Evolutionary conservation across 92 coral and sea anemone species (phyloP), one percentile per base, ranked within the genome.

Genomic region (Pocillopora meandrina): DNA sequence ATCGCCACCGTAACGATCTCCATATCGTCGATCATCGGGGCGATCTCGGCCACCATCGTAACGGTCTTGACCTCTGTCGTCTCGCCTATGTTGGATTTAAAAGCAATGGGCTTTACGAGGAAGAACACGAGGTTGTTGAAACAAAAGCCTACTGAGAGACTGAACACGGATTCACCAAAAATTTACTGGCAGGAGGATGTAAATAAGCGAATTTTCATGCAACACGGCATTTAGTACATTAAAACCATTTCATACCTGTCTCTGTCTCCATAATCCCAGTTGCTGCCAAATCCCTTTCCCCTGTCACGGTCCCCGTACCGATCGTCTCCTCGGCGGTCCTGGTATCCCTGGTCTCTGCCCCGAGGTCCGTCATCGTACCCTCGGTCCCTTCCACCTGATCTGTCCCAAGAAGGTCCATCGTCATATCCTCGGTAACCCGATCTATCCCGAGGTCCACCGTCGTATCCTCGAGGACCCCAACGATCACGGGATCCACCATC

Each of bases 41-140:
- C 95, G 93, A 78, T 95, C 91, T 70, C 91, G 93, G 77, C 94
- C 85, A 66, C 90, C 87, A 13, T 84, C 87, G 55, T 74, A 87
- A 23, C 90, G 73, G 75, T 90, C 79, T 65, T 71, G 34, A 20
- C 85, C 72, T 83, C 88, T 58, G 55, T 76, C 88, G 58, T 70
- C 81, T 33, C 63, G 80, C 73, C 86, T 83, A 73, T 64, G 6
- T 23, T 19, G 59, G 78, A 56, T 18, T 3, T 13, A 26, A 61
- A 10, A 71, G 19, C 31, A 67, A 20, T 1, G 7, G 10, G 18
- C 4, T 64, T n/a, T 33, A 1, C 47, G 1, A 19, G 13, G n/a
- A 3, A 26, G n/a, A 10, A 26, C 12, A 5, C 6, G 52, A 10
- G 11, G 18, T 6, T 57, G 61, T 59, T 19, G 8, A 2, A 49